Base-by-base conservation (phyloP, 2,888 invertebrate species). In the Rhamphomyia laevipes region DNA sequence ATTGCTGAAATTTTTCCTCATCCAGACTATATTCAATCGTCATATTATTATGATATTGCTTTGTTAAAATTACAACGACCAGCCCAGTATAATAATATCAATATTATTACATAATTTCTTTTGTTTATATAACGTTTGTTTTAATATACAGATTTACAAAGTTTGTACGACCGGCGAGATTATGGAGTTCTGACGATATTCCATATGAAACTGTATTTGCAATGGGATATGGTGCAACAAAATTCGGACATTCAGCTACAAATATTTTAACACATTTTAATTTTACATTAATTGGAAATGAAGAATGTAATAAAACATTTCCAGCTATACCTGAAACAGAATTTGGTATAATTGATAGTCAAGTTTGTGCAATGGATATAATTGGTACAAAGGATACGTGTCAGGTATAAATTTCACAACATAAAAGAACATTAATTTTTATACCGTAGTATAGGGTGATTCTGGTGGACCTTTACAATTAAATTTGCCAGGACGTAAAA, bases 181-280 rank as follows among this genome's bases (percentile, higher is more conserved):
- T 82, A 13, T 77, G 75, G 67, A 64, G 66, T 3, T 59, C 57
- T 21, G 50, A 53, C 2, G 55, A 63, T 15, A 56, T 74, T 33
- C 66, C 70, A 15, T 66, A 67, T 42, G 58, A 59, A 1, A 66
- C 65, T 52, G 75, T 74, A 1, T 73, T 77, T 13, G 81, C 81
- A 11, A 75, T 76, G 57, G 82, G 82, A 46, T 81, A 78, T 70
- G 82, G 82, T 1, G 71, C 72, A 50, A 73, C 73, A 0, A 63
- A 68, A 52, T 76, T 71, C 52, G 73, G 59, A 42, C 63, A 61
- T 46, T 53, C 57, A 18, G 59, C 58, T 43, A 63, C 70, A 2
- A 62, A 69, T 54, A 61, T 64, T 1, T 56, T 68, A 21, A 66
- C 67, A 2, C 58, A 65, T 45, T 53, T 67, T 4, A 64, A 64